These are phyloP conservation scores for Rhinoraja longicauda DNA, from an alignment of 2,797 vertebrate species.

Conservation along the genomic window DNA sequence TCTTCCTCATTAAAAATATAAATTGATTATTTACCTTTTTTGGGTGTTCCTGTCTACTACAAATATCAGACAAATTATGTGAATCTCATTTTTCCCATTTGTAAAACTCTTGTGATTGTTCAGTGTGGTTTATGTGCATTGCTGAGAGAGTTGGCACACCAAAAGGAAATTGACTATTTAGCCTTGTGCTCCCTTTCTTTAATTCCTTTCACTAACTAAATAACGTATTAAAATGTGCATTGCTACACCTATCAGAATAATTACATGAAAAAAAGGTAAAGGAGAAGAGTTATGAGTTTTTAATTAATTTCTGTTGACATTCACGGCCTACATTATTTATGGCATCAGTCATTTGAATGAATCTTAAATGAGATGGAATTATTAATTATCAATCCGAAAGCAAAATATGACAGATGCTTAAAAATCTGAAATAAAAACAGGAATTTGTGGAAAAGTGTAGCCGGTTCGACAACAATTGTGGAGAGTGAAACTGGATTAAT, in stretches of 20 bases:
- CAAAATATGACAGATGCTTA: too few species aligned
- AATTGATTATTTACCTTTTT: neutral
- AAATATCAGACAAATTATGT: neutral
- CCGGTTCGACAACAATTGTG: too few species aligned
- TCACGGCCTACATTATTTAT: neutral
- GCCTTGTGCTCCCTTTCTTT: neutral
- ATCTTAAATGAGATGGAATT: too few species aligned
- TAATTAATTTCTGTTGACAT: neutral
- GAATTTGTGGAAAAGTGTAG: neutral
- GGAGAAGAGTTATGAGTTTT: neutral
- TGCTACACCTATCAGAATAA: too few species aligned
- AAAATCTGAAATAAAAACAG: neutral
- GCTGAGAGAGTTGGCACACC: neutral
- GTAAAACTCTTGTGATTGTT: neutral
- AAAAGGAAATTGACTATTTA: neutral
- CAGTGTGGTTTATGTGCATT: neutral
- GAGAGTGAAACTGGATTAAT: too few species aligned
- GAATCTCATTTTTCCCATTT: too few species aligned
- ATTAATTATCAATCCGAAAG: too few species aligned
- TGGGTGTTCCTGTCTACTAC: neutral
- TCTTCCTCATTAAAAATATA: neutral
- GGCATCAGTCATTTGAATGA: accelerated
- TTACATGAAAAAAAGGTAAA: neutral
- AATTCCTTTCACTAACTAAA: neutral
- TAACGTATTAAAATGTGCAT: neutral